phyloP scores from a whole-genome alignment of 2,113 vertebrate species.

The Anhinga rufa region DNA sequence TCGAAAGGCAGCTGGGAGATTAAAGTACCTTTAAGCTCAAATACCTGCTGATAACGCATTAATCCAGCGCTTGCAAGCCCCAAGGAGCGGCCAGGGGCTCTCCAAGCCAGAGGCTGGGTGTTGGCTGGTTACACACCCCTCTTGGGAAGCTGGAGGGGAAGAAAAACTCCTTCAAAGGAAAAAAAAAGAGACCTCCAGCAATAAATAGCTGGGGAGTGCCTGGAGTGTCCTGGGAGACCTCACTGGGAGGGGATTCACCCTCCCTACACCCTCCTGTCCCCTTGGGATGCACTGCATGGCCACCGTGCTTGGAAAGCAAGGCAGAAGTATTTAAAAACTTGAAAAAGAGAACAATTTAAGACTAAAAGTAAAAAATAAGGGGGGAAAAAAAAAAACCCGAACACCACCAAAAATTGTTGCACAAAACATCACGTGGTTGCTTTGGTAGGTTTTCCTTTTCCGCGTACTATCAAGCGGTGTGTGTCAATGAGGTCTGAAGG shows the following conservation, averaged over 20 bases:
- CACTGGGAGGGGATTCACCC: neutral
- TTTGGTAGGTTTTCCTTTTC: neutral
- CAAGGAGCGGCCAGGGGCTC: neutral
- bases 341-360: neutral
- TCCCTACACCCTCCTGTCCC: neutral
- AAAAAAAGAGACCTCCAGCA: neutral
- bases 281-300: fast-evolving
- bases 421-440: fast-evolving
- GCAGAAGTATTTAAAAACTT: neutral
- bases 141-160: neutral
- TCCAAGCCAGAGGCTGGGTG: neutral
- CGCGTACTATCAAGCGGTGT: fast-evolving
- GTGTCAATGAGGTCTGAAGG: neutral
- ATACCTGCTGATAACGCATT: neutral
- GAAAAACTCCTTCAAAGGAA: neutral
- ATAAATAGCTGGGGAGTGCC: neutral
- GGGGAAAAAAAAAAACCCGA: fast-evolving
- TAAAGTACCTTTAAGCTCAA: neutral
- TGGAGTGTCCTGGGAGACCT: neutral
- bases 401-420: neutral
- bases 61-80: neutral
- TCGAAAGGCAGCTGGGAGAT: neutral
- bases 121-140: neutral
- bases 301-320: fast-evolving
- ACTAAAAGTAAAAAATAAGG: neutral